These are phyloP conservation scores for Brachyalestes nurse DNA, from an alignment of 2,797 vertebrate genomes.

Conservation along the genomic window DNA sequence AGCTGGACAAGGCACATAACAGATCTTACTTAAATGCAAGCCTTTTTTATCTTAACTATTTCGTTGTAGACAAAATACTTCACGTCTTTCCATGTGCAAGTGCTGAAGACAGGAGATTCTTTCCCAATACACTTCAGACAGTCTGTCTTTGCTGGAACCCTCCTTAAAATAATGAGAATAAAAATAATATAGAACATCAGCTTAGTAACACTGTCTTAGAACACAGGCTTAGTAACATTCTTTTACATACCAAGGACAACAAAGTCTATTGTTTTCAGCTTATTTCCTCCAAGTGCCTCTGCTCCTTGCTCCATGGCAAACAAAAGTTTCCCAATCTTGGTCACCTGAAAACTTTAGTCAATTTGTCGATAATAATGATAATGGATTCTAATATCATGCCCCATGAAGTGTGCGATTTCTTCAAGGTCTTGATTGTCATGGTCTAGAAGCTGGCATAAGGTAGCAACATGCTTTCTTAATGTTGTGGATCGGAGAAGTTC, in stretches of 20 bases:
- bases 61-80: too few species aligned
- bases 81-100: too few species aligned
- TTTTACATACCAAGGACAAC: constrained; percentile 22
- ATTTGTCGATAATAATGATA: constrained; percentile 19
- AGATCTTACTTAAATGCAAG: too few species aligned
- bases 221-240: too few species aligned
- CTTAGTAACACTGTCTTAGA: too few species aligned
- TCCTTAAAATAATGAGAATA: too few species aligned
- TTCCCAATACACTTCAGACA: too few species aligned
- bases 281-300: constrained; percentile 22
- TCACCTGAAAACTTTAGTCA: constrained; percentile 35
- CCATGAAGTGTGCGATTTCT: constrained; percentile 53
- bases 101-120: too few species aligned
- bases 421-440: constrained; percentile 37
- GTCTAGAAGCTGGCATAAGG: constrained; percentile 43
- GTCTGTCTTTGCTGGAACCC: too few species aligned
- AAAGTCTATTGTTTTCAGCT: neutral
- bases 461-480: constrained; percentile 47
- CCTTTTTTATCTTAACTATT: too few species aligned
- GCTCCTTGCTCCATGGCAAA: constrained; percentile 52
- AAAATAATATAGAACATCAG: too few species aligned
- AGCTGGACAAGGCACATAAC: too few species aligned
- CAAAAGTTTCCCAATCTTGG: constrained; percentile 51
- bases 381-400: constrained; percentile 45
- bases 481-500: constrained; percentile 46